These are phyloP conservation scores for Nomada hirtipes DNA, from an alignment of 2,888 invertebrate species.

Conservation along the genomic window DNA sequence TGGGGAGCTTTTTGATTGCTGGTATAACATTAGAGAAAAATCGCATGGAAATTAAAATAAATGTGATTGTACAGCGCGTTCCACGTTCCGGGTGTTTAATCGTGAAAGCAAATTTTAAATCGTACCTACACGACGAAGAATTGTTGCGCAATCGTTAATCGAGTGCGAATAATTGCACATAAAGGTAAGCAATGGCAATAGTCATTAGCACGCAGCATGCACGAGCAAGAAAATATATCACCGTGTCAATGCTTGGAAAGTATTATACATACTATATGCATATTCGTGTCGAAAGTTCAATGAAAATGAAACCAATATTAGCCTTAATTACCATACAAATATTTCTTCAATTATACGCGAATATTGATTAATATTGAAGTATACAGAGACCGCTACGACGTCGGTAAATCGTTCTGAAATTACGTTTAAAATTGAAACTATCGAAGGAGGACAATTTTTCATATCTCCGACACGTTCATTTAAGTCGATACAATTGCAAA, in stretches of 20 bases:
- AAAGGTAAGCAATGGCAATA: conserved; percentile 22
- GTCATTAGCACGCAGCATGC: conserved; percentile 25
- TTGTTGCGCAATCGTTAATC: conserved; percentile 37
- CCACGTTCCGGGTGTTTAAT: neutral
- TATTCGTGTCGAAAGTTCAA: conserved; percentile 36
- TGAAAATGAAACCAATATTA: conserved; percentile 27
- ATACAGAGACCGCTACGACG: neutral
- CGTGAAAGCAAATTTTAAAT: conserved; percentile 11
- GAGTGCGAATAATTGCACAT: conserved; percentile 43
- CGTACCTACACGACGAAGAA: conserved; percentile 22
- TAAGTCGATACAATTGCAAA: conserved; percentile 37
- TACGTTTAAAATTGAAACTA: conserved; percentile 4
- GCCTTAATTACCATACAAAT: conserved; percentile 17
- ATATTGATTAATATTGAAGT: conserved; percentile 32
- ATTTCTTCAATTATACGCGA: conserved; percentile 32
- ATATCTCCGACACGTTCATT: conserved; percentile 15
- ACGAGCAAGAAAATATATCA: conserved; percentile 14
- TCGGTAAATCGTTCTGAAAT: conserved; percentile 7
- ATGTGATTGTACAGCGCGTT: neutral
- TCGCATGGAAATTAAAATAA: conserved; percentile 13
- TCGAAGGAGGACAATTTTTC: neutral
- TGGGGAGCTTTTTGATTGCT: neutral
- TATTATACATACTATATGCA: neutral
- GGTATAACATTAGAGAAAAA: neutral
- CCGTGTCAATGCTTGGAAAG: conserved; percentile 23